Evolutionary conservation across 1,140 invertebrate species (phyloP), one percentile per base, ranked within the genome.

Genomic region (Onthophagus taurus): DNA sequence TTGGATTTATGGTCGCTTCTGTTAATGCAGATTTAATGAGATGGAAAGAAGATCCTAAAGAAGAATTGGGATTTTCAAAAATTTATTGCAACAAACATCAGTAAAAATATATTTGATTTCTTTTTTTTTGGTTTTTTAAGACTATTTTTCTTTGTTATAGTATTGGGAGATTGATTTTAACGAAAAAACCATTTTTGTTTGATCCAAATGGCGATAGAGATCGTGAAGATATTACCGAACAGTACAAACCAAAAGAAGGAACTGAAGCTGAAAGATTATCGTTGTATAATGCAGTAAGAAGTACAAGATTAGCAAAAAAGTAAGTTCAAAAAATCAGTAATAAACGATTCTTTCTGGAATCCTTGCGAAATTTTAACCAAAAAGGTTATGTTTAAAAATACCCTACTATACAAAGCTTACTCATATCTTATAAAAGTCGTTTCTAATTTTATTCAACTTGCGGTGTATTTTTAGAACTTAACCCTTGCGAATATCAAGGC

Each of bases 181-280:
- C 86, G 0, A 89, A 89, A 66, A 72, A 74, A 45, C 75, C 79
- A 0, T 84, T 74, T 51, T 67, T 79, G 7, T 81, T 77, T 51
- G 81, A 84, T 61, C 75, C 79, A 0, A 70, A 74, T 31, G 80
- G 79, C 1, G 78, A 83, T 30, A 69, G 65, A 17, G 81, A 85
- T 54, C 64, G 72, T 13, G 72, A 84, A 55, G 81, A 88, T 51
- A 78, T 89, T 45, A 85, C 79, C 1, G 45, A 58, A 1, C 55
- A 71, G 17, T 91, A 91, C 64, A 91, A 91, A 66, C 68, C 76
- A 21, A 66, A 69, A 36, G 85, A 89, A 69, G 84, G 80, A 4
- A 74, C 76, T 0, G 63, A 73, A 16, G 76, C 70, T 0, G 83
- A 85, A 59, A 64, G 83, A 13, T 55, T 83, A 41, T 72, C 79